A percentile compares a stretch with the other conserved stretches of the same genome.
phyloP scores from a whole-genome alignment of 2,113 vertebrate species.

The Heterotis niloticus region DNA sequence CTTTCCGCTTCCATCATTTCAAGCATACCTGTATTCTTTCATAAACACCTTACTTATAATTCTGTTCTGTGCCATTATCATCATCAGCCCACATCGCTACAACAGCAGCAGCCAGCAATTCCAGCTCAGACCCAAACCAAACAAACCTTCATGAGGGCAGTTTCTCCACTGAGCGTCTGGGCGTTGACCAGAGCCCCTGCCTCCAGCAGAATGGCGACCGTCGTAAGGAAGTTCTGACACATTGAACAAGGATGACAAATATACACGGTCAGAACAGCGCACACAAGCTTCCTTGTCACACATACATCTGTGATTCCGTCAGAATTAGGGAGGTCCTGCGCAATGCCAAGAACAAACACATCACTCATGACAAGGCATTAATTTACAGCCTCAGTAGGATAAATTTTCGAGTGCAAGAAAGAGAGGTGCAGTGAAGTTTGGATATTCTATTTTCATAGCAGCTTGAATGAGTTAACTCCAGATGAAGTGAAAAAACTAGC shows the following conservation, averaged over 20 bases:
- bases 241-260: background rate
- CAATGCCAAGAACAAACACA: no score
- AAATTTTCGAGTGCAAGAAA: no score
- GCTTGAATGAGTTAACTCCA: no score
- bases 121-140: background rate
- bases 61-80: no score
- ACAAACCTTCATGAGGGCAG: slow-evolving; percentile 90
- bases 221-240: slow-evolving; percentile 85
- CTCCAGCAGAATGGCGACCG: slow-evolving; percentile 90
- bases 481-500: background rate
- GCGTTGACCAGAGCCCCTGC: slow-evolving; percentile 86
- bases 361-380: no score
- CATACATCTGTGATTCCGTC: background rate
- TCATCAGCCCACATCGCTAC: no score
- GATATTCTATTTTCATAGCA: no score
- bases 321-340: no score
- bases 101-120: background rate
- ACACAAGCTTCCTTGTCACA: background rate
- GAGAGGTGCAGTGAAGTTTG: no score
- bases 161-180: slow-evolving; percentile 84
- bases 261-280: background rate
- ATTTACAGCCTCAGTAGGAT: no score
- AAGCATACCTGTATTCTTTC: background rate
- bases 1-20: no score
- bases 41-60: background rate